A percentile compares a stretch with the other conserved stretches of the same genome.
These are phyloP conservation scores for Hippocampus comes DNA, from an alignment of 2,113 vertebrate species.

Conservation along the genomic window DNA sequence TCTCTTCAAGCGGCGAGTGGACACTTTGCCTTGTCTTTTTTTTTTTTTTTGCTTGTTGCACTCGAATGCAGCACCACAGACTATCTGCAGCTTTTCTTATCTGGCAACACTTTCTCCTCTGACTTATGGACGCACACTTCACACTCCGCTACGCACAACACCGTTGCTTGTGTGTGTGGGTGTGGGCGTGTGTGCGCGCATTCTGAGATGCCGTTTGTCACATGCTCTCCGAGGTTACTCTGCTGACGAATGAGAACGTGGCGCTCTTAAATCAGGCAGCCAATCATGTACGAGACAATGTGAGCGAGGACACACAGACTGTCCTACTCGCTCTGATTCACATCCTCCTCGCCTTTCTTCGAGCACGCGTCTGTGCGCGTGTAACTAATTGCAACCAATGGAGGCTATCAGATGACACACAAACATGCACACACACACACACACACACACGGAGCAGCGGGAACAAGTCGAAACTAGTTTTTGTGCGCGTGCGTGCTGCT, in stretches of 20 bases:
- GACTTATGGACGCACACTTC: slow-evolving; percentile 51
- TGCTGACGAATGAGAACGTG: slow-evolving; percentile 64
- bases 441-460: slow-evolving; percentile 1
- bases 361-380: neutral
- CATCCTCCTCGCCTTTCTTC: slow-evolving; percentile 9
- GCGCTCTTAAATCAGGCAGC: slow-evolving; percentile 67
- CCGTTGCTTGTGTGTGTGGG: slow-evolving; percentile 8
- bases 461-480: slow-evolving; percentile 4
- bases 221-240: slow-evolving; percentile 52
- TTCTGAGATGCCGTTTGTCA: slow-evolving; percentile 37
- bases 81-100: slow-evolving; percentile 41
- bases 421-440: slow-evolving; percentile 1
- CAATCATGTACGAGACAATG: slow-evolving; percentile 65
- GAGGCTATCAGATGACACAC: slow-evolving; percentile 14
- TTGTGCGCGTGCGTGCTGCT: neutral
- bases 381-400: slow-evolving; percentile 33
- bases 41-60: neutral
- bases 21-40: neutral
- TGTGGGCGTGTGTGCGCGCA: slow-evolving; percentile 6
- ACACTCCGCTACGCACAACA: slow-evolving; percentile 11
- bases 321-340: slow-evolving; percentile 54
- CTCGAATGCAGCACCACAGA: slow-evolving; percentile 31
- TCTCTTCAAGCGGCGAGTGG: neutral
- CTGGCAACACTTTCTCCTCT: slow-evolving; percentile 29
- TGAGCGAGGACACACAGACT: slow-evolving; percentile 57